Conservation (phyloP, 2,888 invertebrate species). For the Cepaea hortensis region DNA sequence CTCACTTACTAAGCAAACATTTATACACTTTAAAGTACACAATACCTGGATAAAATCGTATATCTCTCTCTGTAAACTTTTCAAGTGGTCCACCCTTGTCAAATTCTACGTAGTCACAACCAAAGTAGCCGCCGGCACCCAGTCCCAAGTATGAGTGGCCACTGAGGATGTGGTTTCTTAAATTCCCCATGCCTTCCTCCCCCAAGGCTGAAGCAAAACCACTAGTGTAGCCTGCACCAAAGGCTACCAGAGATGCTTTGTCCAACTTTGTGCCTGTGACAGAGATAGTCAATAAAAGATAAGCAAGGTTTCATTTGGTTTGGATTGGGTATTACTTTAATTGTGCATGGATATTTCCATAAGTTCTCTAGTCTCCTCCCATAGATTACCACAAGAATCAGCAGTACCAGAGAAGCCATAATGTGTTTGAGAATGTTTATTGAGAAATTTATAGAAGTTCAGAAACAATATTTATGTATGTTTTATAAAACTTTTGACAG, state of each 20-base stretch:
- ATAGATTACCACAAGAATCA: too few relatives aligned
- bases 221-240: conserved; percentile 72
- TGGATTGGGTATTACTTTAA: too few relatives aligned
- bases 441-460: too few relatives aligned
- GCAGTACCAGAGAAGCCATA: too few relatives aligned
- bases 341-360: too few relatives aligned
- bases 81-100: conserved; percentile 69
- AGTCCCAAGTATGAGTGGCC: conserved; percentile 72
- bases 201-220: conserved; percentile 66
- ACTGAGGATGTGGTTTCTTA: conserved; percentile 61
- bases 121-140: conserved; percentile 73
- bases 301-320: not conserved
- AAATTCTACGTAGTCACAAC: conserved; percentile 68
- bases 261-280: conserved; percentile 8
- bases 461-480: too few relatives aligned
- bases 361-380: too few relatives aligned
- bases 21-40: not conserved
- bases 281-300: not conserved
- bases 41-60: conserved; percentile 71
- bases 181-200: conserved; percentile 57
- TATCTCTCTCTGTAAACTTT: conserved; percentile 66
- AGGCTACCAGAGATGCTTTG: conserved; percentile 54
- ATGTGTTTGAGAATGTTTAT: too few relatives aligned
- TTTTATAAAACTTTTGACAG: too few relatives aligned
- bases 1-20: too few relatives aligned